Percentiles rank a stretch among this genome's conserved stretches.
phyloP scores from a whole-genome alignment of 2,888 invertebrate species.

The Ctena decussata region DNA sequence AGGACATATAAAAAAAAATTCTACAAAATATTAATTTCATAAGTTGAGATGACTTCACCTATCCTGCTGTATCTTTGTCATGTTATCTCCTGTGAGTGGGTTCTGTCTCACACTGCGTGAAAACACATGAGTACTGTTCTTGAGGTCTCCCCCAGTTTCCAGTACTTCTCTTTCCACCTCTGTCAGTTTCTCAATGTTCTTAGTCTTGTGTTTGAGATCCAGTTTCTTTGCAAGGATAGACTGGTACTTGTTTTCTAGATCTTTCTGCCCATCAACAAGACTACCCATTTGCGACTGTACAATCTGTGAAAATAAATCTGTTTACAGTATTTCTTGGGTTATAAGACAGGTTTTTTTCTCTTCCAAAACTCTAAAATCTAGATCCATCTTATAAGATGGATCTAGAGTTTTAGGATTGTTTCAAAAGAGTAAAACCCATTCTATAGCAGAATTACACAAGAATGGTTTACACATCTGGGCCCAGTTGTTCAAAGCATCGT shows the following conservation, averaged over 20 bases:
- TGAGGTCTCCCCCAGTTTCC: slow-evolving; percentile 79
- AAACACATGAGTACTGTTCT: slow-evolving; percentile 85
- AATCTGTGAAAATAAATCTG: slow-evolving; percentile 77
- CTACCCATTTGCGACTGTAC: slow-evolving; percentile 82
- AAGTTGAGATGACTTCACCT: no score
- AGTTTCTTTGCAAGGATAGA: slow-evolving; percentile 80
- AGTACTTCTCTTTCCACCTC: slow-evolving; percentile 77
- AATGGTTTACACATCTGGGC: no score
- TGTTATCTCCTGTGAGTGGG: slow-evolving; percentile 85
- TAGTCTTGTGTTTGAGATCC: slow-evolving; percentile 73
- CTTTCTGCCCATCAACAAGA: slow-evolving; percentile 81
- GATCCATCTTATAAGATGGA: no score
- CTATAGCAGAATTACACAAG: no score
- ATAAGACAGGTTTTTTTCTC: no score
- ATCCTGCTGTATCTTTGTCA: slow-evolving; percentile 85
- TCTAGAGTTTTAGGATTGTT: no score
- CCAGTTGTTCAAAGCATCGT: no score
- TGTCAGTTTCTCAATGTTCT: slow-evolving; percentile 72
- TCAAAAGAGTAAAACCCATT: no score
- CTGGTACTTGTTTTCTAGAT: slow-evolving; percentile 83
- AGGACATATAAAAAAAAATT: no score
- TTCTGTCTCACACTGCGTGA: slow-evolving; percentile 84
- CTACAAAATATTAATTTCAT: no score
- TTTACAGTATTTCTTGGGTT: no score
- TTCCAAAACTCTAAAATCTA: no score